Evolutionary conservation across 92 coral and sea anemone species (phyloP).

Genomic region (Siderastrea siderea): DNA sequence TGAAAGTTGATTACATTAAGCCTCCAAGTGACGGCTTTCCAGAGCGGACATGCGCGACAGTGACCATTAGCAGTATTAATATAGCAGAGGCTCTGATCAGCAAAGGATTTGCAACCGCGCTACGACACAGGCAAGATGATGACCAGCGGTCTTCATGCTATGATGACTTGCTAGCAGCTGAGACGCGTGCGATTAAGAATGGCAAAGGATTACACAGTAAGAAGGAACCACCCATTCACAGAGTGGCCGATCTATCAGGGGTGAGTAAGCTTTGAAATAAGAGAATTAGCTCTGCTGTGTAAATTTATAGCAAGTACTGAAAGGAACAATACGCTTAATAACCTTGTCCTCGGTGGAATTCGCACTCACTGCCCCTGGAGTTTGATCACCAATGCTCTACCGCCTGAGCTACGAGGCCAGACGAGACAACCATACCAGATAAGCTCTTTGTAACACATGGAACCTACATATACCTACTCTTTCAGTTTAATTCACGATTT

Average conservation of each 20-base stretch:
- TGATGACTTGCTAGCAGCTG: constrained; percentile 96
- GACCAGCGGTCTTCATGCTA: constrained; percentile 97
- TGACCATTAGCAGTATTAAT: constrained; percentile 88
- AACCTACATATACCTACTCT: too few relatives aligned
- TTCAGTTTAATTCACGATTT: too few relatives aligned
- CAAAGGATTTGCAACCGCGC: constrained; percentile 96
- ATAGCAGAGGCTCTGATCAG: constrained; percentile 97
- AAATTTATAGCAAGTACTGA: too few relatives aligned
- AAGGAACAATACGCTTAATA: too few relatives aligned
- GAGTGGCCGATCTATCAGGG: constrained; percentile 96
- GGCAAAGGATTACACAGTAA: constrained; percentile 97
- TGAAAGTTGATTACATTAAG: constrained; percentile 92
- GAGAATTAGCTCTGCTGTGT: too few relatives aligned
- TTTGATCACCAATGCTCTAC: too few relatives aligned
- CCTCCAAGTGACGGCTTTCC: constrained; percentile 97
- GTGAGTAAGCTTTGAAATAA: constrained; percentile 31
- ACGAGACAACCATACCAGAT: too few relatives aligned
- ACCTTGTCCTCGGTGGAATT: too few relatives aligned
- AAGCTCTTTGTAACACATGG: too few relatives aligned
- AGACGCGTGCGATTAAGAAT: constrained; percentile 94
- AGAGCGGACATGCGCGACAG: constrained; percentile 94
- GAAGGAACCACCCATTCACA: constrained; percentile 94
- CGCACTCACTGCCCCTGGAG: too few relatives aligned
- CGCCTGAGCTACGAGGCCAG: too few relatives aligned
- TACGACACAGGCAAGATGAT: constrained; percentile 99